Evolutionary conservation across 2,113 vertebrate genomes (phyloP).

Genomic region (Pungitius pungitius): DNA sequence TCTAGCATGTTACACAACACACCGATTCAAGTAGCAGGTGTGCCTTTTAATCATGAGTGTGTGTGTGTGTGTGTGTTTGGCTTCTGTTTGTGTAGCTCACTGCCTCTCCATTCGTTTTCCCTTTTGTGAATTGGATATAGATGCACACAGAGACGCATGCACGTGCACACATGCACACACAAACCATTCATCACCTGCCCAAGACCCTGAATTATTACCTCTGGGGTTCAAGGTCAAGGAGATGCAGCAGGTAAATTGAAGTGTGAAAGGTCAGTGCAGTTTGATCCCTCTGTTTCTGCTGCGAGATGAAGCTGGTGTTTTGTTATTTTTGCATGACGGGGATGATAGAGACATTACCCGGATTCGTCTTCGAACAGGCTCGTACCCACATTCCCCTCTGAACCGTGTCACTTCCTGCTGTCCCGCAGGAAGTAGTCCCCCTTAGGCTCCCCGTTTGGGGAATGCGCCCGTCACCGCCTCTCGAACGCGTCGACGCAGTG

Average conservation of each 20-base stretch:
- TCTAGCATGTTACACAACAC: too few species aligned
- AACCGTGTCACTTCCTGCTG: conserved; percentile 50
- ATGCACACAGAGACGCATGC: conserved; percentile 39
- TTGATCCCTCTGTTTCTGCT: conserved; percentile 93
- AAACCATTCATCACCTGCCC: conserved; percentile 95
- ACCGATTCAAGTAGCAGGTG: conserved; percentile 20
- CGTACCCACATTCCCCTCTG: conserved; percentile 20
- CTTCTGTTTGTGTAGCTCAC: conserved; percentile 80
- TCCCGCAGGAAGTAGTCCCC: conserved; percentile 43
- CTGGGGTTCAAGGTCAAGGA: conserved; percentile 92
- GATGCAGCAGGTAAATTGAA: conserved; percentile 97
- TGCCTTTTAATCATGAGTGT: conserved; percentile 17
- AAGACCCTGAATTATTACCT: conserved; percentile 96
- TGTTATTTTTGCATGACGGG: conserved; percentile 49
- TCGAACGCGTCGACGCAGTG: conserved; percentile 16
- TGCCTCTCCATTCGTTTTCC: conserved; percentile 72
- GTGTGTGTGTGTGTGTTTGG: conserved; percentile 9
- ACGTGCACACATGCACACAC: conserved; percentile 90
- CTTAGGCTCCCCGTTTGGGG: conserved; percentile 23
- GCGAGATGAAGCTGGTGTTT: conserved; percentile 88
- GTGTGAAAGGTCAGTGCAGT: conserved; percentile 92
- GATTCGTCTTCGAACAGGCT: conserved; percentile 2
- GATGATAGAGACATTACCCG: conserved; percentile 50
- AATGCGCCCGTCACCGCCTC: conserved; percentile 24
- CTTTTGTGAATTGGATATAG: conserved; percentile 37